Evolutionary conservation across 2,888 invertebrate genomes (phyloP).

Genomic region (Hirudinaria manillensis): DNA sequence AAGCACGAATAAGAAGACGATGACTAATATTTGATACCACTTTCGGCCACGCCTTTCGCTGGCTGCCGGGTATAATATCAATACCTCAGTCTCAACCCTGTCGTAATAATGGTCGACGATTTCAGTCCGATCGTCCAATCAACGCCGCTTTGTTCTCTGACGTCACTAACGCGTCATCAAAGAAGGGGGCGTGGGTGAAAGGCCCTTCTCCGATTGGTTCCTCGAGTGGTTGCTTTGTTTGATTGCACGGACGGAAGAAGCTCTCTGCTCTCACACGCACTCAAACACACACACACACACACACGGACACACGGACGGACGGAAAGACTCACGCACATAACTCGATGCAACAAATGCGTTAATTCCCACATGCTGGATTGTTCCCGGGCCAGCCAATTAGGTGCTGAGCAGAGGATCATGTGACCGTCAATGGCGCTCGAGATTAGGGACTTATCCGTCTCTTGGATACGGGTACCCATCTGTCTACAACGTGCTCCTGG

Average conservation of each 20-base stretch:
- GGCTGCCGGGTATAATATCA: no score
- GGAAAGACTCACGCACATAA: no score
- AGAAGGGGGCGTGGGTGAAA: constrained; percentile 14
- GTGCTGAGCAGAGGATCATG: constrained; percentile 12
- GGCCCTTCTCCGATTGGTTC: constrained; percentile 6
- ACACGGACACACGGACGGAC: no score
- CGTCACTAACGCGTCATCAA: constrained; percentile 19
- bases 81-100: no score
- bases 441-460: constrained; percentile 1
- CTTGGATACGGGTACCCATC: constrained; percentile 11
- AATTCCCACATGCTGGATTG: constrained; percentile 8
- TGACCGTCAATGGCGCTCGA: not conserved
- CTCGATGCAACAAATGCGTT: constrained; percentile 2
- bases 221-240: not conserved
- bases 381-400: constrained; percentile 13
- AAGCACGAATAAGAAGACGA: no score
- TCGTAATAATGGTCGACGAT: no score
- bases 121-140: constrained; percentile 2
- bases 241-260: not conserved
- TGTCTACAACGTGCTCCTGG: not conserved
- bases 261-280: not conserved
- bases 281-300: no score
- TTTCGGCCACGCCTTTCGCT: no score
- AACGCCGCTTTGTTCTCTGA: constrained; percentile 8
- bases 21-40: no score